Evolutionary conservation across 1,140 invertebrate species (phyloP), one percentile per base, ranked within the genome.

Genomic region (Centruroides sculpturatus): DNA sequence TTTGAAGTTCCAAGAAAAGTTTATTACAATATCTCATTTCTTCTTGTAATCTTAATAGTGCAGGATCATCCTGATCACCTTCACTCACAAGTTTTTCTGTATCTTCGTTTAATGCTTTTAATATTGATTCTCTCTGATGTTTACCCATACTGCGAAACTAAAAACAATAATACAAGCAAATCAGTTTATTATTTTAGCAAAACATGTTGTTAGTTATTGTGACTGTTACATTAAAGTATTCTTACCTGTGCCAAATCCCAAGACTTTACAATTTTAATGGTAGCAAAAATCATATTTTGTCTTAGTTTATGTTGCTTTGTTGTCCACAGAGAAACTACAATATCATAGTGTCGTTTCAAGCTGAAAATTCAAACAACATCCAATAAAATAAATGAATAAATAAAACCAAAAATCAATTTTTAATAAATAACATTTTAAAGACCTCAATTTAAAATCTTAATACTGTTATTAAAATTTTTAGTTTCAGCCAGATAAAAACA

Each of bases 251-350:
- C 60, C 61, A 96, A 81, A 72, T 97, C 92, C 93, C 93, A 98
- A 64, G 86, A 85, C 72, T 94, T 94, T 41, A 97, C 92, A 23
- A 94, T 88, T 71, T 92, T 91, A 69, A 98, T 97, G 35, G 95
- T 98, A 23, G 94, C 92, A 71, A 98, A 92, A 63, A 99, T 95
- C 92, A 98, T 98, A 70, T 97, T 96, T 73, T 94, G 92, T 35
- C 93, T 76, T 76, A 98, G 83, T 61, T 92, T 80, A 50, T 94
- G 78, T 70, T 98, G 92, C 73, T 96, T 97, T 70, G 91, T 86
- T 71, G 95, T 91, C 92, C 94, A 98, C 36, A 98, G 75, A 52
- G 87, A 85, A 11, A 93, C 83, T 56, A 87, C 82, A n/a, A 88
- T 79, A 66, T 98, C 92, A 69, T 94, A 93, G 54, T 92, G 84